Percentiles rank a stretch among this genome's conserved stretches.
These are phyloP conservation scores for Pollenia amentaria DNA, from an alignment of 2,888 invertebrate genomes.

Conservation along the genomic window DNA sequence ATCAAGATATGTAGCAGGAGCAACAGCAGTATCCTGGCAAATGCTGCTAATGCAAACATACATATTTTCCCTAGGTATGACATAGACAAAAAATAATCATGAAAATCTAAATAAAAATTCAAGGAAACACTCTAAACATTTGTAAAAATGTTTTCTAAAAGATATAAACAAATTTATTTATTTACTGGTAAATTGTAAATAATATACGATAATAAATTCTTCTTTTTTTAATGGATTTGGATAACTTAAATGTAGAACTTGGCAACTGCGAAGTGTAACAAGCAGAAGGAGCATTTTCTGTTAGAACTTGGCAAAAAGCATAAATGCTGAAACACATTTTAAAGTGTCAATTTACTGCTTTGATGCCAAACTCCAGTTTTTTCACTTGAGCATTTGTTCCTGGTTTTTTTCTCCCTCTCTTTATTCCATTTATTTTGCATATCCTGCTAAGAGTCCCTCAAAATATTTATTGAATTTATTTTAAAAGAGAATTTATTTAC, in stretches of 20 bases:
- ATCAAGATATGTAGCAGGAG: not conserved
- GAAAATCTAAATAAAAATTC: too few species aligned
- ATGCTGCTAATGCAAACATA: not conserved
- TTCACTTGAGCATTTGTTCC: too few species aligned
- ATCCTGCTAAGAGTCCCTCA: not conserved
- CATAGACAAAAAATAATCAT: too few species aligned
- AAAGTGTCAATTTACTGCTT: slow-evolving; percentile 83
- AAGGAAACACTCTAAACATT: not conserved
- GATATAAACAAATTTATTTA: slow-evolving; percentile 33
- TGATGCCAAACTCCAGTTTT: slow-evolving; percentile 56
- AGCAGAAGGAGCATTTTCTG: not conserved
- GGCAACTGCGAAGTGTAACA: not conserved
- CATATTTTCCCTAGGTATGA: too few species aligned
- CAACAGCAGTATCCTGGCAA: not conserved
- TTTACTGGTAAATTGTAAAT: slow-evolving; percentile 1
- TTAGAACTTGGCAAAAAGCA: slow-evolving; percentile 4
- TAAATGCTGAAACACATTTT: slow-evolving; percentile 76
- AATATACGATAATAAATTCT: not conserved
- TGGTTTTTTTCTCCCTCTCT: not conserved
- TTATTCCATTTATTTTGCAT: not conserved
- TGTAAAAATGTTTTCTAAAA: not conserved
- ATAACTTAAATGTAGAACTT: not conserved
- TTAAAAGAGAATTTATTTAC: slow-evolving; percentile 43
- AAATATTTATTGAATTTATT: slow-evolving; percentile 52
- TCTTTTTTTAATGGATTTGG: not conserved